Evolutionary conservation across 2,113 vertebrate species (phyloP), one percentile per base, ranked within the genome.

Genomic region (Picathartes gymnocephalus): DNA sequence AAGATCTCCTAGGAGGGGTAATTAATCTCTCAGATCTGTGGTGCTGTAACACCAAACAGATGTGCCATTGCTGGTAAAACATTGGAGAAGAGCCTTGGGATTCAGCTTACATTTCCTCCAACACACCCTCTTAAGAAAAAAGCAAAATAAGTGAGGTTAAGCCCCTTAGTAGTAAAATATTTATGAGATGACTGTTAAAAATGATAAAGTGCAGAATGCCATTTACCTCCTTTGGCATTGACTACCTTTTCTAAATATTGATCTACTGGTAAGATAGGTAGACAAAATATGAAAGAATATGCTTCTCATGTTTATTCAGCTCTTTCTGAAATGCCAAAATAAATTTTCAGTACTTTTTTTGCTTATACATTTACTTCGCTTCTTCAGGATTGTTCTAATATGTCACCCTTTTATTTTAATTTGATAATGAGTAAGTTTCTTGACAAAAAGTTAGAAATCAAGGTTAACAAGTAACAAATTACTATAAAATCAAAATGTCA

Each of bases 381-480:
- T 86, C 44, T 33, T 81, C 27, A 62, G 62, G 54, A 92, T 93
- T 66, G 15, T 47, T 96, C 81, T 76, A 88, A 76, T 84, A 70
- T 73, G 54, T 79, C 37, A 4, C 8, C 10, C 39, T 68, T 54
- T 92, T 77, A 69, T 87, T 96, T 87, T 65, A 94, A 96, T 88
- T 95, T 76, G 11, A 88, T 91, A 95, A 74, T 90, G 35, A 94
- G 80, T 94, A 92, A 79, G 82, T 37, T 65, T 91, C 64, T 68
- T 89, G 57, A 60, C 47, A 81, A 94, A 94, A 95, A 30, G 24
- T 92, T 96, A 94, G 83, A 97, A 95, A 93, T 92, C 81, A 92
- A 95, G 74, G 68, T 96, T 97, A 97, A 96, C 82, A 93, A 96
- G 76, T 77, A 96, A 62, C 23, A 96, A 97, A 97, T 97, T 96